Evolutionary conservation across 2,113 vertebrate species (phyloP).

Genomic region (Brachypodius melanocephalos): DNA sequence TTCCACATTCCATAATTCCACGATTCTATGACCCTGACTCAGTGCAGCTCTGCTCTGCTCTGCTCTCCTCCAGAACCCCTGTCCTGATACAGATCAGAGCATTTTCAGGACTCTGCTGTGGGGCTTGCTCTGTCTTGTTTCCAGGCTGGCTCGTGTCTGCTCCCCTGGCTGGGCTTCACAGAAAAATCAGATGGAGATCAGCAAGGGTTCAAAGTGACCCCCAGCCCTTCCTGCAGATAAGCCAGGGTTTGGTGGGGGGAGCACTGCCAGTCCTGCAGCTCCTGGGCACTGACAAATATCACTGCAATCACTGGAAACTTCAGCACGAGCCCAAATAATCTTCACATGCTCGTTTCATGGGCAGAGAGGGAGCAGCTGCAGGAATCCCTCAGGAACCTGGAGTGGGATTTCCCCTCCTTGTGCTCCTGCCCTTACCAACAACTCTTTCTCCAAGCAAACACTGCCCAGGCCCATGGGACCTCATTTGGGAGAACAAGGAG

Average conservation of each 20-base stretch:
- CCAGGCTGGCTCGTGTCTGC: background rate
- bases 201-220: background rate
- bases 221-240: background rate
- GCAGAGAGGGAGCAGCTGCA: background rate
- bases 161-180: background rate
- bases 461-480: background rate
- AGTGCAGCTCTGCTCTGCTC: background rate
- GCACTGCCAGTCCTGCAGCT: fast-evolving
- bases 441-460: background rate
- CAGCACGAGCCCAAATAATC: background rate
- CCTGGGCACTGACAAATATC: background rate
- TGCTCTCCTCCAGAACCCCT: background rate
- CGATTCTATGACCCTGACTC: fast-evolving
- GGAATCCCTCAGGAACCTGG: background rate
- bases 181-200: background rate
- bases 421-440: background rate
- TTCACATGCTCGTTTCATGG: background rate
- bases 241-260: background rate
- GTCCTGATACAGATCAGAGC: background rate
- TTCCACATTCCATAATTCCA: background rate
- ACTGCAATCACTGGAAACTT: background rate
- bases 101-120: slow-evolving; percentile 6
- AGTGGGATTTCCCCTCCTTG: background rate
- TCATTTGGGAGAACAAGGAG: background rate
- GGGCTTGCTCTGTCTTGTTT: slow-evolving; percentile 53